Base-by-base conservation (phyloP, 2,888 invertebrate genomes). In the Plagiodera versicolora region DNA sequence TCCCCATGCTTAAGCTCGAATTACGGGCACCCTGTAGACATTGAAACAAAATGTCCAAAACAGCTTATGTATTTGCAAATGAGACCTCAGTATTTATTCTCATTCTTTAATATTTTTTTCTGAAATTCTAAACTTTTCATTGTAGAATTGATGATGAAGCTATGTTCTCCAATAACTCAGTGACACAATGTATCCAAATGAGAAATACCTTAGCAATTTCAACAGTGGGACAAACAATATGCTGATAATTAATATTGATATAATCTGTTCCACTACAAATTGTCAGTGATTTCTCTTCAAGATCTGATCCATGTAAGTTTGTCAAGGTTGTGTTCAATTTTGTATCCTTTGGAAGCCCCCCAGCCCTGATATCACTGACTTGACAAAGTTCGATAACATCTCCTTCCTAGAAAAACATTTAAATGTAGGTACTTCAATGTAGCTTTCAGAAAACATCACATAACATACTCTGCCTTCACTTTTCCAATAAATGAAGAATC, bases 401-500 rank as follows among this genome's bases (percentile, higher is more conserved):
- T 52, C 98, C 98, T 78, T 99, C 99, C 96, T 98, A 83, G 14
- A 84, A 85, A 79, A n/a, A n/a, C n/a, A n/a, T n/a, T n/a, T n/a
- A n/a, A n/a, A n/a, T n/a, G n/a, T n/a, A n/a, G n/a, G n/a, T n/a
- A n/a, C n/a, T n/a, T n/a, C n/a, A n/a, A n/a, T n/a, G n/a, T n/a
- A n/a, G n/a, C n/a, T n/a, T n/a, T n/a, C n/a, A n/a, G n/a, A n/a
- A n/a, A n/a, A n/a, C n/a, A 24, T 24, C 24, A 24, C 24, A 50
- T 52, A 49, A 46, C 81, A 84, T 82, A 97, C 97, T 87, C 87
- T 87, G 70, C 92, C 93, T 65, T 97, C 97, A 77, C 96, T 95
- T 81, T 97, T 98, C 98, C 98, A 98, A 80, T 94, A 96, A 71
- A 98, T 92, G 82, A 98, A 98, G 85, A 98, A 98, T 47, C 96